Base-by-base conservation (phyloP, 2,888 invertebrate genomes). In the Frankliniella fusca region DNA sequence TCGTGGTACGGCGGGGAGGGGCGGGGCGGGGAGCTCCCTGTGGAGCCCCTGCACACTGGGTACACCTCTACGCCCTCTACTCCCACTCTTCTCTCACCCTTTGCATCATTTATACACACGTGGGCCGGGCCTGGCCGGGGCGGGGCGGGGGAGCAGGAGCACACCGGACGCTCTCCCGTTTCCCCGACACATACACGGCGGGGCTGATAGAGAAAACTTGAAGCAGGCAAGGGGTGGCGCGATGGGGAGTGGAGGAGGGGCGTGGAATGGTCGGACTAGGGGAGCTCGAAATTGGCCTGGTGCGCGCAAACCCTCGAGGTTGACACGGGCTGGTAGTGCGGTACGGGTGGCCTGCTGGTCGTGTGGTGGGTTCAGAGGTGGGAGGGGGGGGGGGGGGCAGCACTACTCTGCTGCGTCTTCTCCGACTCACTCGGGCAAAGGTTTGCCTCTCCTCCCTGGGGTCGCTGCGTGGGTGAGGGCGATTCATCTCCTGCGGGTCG, bases 31-130 rank as follows among this genome's bases (percentile, higher is more conserved):
- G 2, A 10, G 23, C 70, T 27, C 70, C 70, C 70, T 23, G 70
- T 12, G 70, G 70, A 7, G 27, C 70, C 23, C 27, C 38, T 11
- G 70, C 23, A 38, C 38, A 38, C 38, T 38, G 38, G 38, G 38
- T 38, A 38, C 38, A 38, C 38, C 38, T 38, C 38, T n/a, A n/a
- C n/a, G n/a, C n/a, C n/a, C n/a, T n/a, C n/a, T n/a, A 38, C 38
- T 38, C 38, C 38, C 38, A 38, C 38, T 2, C 38, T 5, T 5
- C 38, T 38, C 5, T 38, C 38, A 38, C 61, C 61, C 18, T 61
- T 27, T 76, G 70, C 70, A 76, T 76, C 70, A 76, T 76, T 76
- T 27, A 76, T 76, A 27, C 70, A 27, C 70, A 76, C 70, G 27
- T 38, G 38, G 5, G 38, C 70, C n/a, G 70, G 70, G 70, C 9